Conservation (phyloP, 2,113 vertebrate species). For the Clupea harengus region DNA sequence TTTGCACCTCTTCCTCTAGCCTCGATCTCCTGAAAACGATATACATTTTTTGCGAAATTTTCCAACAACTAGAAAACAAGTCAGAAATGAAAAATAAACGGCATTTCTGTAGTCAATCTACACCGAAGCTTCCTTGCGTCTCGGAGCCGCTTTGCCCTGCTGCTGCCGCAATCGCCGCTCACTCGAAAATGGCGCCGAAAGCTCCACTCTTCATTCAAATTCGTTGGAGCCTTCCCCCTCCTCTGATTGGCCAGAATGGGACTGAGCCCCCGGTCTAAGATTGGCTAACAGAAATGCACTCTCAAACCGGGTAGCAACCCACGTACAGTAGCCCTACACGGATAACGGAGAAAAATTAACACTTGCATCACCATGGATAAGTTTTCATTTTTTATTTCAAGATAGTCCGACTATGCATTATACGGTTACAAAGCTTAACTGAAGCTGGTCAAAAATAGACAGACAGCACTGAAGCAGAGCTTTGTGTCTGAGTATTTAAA, state of each 20-base stretch:
- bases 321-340: slow-evolving; percentile 52
- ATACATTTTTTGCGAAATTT: neutral
- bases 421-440: neutral
- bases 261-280: slow-evolving; percentile 62
- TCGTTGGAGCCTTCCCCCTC: slow-evolving; percentile 83
- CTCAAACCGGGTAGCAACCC: slow-evolving; percentile 77
- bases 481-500: neutral
- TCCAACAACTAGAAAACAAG: neutral
- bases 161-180: slow-evolving; percentile 78
- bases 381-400: neutral
- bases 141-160: slow-evolving; percentile 67
- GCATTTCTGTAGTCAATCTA: neutral
- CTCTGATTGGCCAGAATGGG: slow-evolving; percentile 73
- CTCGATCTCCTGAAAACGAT: neutral
- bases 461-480: neutral
- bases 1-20: neutral
- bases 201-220: slow-evolving; percentile 96
- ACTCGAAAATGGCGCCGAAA: slow-evolving; percentile 99
- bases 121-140: slow-evolving; percentile 24
- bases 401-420: neutral
- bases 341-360: slow-evolving; percentile 44
- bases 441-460: neutral
- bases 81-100: neutral
- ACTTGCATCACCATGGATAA: slow-evolving; percentile 16
- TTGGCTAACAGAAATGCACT: slow-evolving; percentile 74